Percentiles rank a stretch among this genome's conserved stretches.
phyloP scores from a whole-genome alignment of 2,888 invertebrate genomes.

The Cynaeus angustus region DNA sequence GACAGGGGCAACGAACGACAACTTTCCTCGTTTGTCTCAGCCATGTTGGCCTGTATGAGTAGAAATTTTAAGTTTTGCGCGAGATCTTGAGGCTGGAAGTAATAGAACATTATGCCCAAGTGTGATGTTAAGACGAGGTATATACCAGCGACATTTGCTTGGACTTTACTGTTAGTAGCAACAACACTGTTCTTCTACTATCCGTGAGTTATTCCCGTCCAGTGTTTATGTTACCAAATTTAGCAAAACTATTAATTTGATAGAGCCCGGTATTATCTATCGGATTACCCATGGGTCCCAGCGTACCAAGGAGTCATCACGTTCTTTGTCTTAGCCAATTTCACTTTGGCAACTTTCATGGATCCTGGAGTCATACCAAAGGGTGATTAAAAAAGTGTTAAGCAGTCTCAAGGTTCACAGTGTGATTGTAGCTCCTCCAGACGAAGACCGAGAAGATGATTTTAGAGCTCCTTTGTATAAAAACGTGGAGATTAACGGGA shows the following conservation, averaged over 20 bases:
- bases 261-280: constrained; percentile 92
- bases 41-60: constrained; percentile 70
- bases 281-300: constrained; percentile 90
- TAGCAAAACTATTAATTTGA: constrained; percentile 62
- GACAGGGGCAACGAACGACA: constrained; percentile 43
- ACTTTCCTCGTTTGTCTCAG: constrained; percentile 62
- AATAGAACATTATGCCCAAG: constrained; percentile 86
- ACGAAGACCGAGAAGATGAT: constrained; percentile 98
- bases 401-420: too few species aligned
- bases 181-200: constrained; percentile 97
- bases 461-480: constrained; percentile 96
- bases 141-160: constrained; percentile 98
- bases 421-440: constrained; percentile 85
- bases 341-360: constrained; percentile 99
- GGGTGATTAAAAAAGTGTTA: constrained; percentile 76
- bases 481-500: constrained; percentile 98
- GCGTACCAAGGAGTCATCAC: constrained; percentile 95
- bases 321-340: constrained; percentile 98
- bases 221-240: constrained; percentile 60
- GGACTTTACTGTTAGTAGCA: constrained; percentile 94
- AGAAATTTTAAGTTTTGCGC: constrained; percentile 63
- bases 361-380: constrained; percentile 99
- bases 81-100: constrained; percentile 64
- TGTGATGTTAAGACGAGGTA: constrained; percentile 97
- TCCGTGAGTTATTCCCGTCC: constrained; percentile 86